Base-by-base conservation (phyloP, 2,888 invertebrate genomes). In the Caenorhabditis panamensis region DNA sequence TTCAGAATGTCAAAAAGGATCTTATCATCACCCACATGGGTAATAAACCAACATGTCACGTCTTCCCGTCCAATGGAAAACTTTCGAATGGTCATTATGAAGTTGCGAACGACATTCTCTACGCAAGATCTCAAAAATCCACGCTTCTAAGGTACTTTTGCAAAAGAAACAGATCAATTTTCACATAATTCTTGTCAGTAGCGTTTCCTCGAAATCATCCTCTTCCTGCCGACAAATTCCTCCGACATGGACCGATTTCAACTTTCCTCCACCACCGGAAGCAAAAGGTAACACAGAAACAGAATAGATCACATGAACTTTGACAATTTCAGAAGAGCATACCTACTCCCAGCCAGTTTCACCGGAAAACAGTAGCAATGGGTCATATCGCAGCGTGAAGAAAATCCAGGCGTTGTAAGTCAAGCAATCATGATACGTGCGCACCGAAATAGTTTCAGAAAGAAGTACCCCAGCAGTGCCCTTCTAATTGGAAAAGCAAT, bases 241-340 rank as follows among this genome's bases (percentile, higher is more conserved):
- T 36, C 86, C 83, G 44, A 84, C 88, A 1, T 83, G 88, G 80
- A 81, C 76, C 36, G 87, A 88, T 53, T 86, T 89, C 66, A 83
- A 88, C 59, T 89, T 89, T 58, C 89, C 89, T 26, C 89, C 89
- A 9, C 89, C 89, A 9, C 88, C 88, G 24, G 63, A 79, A 11
- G 41, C 44, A 49, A 64, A 54, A 66, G 75, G 66, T 63, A 68
- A 31, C 31, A 31, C 9, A 6, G 9, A 6, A 11, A 31, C 44
- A 49, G 59, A 54, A 66, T 66, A 59, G 56, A 68, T 6, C 31
- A 31, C 9, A 6, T 6, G 4, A 31, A 31, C 31, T 31, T 9
- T n/a, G n/a, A n/a, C 4, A 31, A 31, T 26, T 62, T 9, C 22
- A 73, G 76, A 81, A 59, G 81, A 77, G 16, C 76, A 67, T 26